phyloP scores from a whole-genome alignment of 2,113 vertebrate genomes.

The Poeciliopsis turrubarensis region DNA sequence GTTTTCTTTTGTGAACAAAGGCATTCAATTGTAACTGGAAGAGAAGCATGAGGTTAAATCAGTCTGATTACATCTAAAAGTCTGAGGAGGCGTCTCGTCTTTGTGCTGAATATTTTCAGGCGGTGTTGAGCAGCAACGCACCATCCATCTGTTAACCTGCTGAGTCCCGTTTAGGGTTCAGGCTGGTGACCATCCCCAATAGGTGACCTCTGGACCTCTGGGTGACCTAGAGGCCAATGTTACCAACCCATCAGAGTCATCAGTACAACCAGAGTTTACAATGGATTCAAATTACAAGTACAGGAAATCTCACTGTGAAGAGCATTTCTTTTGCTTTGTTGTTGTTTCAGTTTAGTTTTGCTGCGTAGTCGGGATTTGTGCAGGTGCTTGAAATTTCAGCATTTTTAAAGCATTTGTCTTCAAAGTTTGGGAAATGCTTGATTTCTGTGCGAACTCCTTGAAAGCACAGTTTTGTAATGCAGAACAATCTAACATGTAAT shows the following conservation, averaged over 20 bases:
- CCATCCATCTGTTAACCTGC: not conserved
- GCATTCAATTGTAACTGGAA: not conserved
- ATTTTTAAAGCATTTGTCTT: too few species aligned
- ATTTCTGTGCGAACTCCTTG: too few species aligned
- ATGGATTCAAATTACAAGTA: not conserved
- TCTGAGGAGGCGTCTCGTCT: too few species aligned
- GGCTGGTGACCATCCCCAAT: not conserved
- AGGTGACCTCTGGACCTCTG: too few species aligned
- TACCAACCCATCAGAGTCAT: not conserved
- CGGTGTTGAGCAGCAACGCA: not conserved
- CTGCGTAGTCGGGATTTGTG: not conserved
- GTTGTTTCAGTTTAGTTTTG: not conserved
- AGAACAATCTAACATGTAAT: too few species aligned
- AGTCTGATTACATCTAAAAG: not conserved
- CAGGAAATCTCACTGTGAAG: not conserved
- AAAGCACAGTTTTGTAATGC: too few species aligned
- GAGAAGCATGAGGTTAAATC: not conserved
- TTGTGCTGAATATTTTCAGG: too few species aligned
- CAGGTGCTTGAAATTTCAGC: too few species aligned
- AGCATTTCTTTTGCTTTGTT: not conserved
- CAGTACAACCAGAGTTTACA: not conserved
- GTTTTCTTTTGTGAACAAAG: not conserved
- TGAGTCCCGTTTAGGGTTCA: not conserved
- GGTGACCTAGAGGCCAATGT: not conserved
- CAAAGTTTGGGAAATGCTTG: too few species aligned